These are phyloP conservation scores for Cossypha polioptera DNA, from an alignment of 2,797 vertebrate genomes.

Conservation along the genomic window DNA sequence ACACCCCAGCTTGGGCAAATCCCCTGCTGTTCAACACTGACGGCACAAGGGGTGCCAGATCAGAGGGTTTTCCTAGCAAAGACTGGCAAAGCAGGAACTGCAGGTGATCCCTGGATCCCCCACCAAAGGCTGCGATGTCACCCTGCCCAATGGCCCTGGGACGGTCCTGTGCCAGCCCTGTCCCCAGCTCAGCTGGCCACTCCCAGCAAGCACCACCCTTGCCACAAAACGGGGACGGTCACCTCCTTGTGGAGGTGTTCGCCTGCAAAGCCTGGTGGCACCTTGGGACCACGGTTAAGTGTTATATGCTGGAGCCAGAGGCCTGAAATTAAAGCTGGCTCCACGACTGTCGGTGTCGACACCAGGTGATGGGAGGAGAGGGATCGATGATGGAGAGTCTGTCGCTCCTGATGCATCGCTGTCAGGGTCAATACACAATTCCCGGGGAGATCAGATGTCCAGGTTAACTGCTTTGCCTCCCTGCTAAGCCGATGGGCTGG, in stretches of 20 bases:
- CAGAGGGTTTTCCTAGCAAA: neutral
- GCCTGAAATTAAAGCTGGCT: slow-evolving; percentile 28
- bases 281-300: neutral
- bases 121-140: neutral
- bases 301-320: neutral
- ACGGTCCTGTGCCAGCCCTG: neutral
- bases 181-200: neutral
- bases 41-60: neutral
- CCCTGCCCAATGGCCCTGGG: neutral
- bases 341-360: neutral
- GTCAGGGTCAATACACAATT: slow-evolving; percentile 48
- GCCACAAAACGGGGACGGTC: neutral
- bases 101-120: neutral
- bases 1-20: neutral
- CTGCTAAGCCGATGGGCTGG: neutral
- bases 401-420: slow-evolving; percentile 15
- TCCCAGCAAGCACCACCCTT: neutral
- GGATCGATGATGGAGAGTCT: slow-evolving; percentile 36
- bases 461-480: slow-evolving; percentile 29
- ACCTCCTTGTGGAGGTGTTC: neutral
- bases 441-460: neutral
- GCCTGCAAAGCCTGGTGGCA: neutral
- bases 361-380: slow-evolving; percentile 54
- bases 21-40: neutral
- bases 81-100: neutral